Evolutionary conservation across 2,113 vertebrate genomes (phyloP).

Genomic region (Microcebus jonahi): DNA sequence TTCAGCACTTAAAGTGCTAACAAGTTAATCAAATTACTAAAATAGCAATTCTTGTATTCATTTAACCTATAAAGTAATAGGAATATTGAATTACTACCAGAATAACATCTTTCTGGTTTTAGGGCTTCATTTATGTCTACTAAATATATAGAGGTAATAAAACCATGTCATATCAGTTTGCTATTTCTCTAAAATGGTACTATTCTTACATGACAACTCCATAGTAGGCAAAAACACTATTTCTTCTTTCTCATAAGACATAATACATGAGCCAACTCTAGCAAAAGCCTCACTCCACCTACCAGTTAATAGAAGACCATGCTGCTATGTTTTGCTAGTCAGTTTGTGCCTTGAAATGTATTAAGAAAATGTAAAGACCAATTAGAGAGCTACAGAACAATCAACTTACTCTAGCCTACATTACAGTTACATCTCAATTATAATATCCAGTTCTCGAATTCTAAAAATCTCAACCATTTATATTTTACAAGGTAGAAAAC

Average conservation of each 20-base stretch:
- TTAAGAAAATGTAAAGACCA: neutral
- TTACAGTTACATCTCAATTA: neutral
- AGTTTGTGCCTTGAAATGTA: neutral
- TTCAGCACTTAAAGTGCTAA: neutral
- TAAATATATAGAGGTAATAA: neutral
- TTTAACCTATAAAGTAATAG: neutral
- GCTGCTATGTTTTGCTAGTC: neutral
- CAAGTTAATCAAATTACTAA: conserved; percentile 17
- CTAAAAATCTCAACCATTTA: neutral
- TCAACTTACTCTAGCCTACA: neutral
- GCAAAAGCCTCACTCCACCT: neutral
- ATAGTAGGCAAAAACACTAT: neutral
- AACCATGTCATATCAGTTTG: conserved; percentile 2
- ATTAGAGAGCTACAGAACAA: neutral
- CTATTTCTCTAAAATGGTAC: neutral
- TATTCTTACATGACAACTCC: neutral
- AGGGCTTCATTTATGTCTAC: neutral
- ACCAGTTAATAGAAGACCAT: neutral
- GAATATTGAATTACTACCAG: neutral
- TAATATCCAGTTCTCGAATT: neutral
- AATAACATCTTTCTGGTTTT: neutral
- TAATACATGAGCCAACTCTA: neutral
- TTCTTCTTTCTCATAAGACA: neutral
- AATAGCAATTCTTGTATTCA: neutral
- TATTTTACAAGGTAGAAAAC: neutral